Conservation (phyloP, 1,140 invertebrate genomes). For the Neoseiulus cucumeris region DNA sequence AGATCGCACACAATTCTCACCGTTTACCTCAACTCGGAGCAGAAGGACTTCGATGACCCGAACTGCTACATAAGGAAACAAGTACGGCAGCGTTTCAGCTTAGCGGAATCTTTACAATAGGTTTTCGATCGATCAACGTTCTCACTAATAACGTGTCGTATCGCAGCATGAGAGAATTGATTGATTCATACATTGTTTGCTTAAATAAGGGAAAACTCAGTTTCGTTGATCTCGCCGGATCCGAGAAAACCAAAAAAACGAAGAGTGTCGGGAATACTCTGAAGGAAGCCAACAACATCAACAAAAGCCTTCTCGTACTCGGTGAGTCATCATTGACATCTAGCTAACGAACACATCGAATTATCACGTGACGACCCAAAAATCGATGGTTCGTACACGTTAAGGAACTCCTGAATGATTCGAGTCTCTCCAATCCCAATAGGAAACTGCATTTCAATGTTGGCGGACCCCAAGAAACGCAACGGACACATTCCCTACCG, state of each 20-base stretch:
- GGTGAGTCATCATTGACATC: slow-evolving; percentile 31
- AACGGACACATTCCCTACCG: slow-evolving; percentile 69
- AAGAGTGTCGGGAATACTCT: slow-evolving; percentile 71
- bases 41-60: slow-evolving; percentile 34
- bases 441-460: slow-evolving; percentile 80
- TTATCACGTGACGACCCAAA: neutral
- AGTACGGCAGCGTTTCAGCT: neutral
- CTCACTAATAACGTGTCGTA: no score
- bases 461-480: slow-evolving; percentile 56
- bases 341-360: neutral
- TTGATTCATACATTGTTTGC: no score
- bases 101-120: no score
- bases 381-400: neutral
- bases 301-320: slow-evolving; percentile 83
- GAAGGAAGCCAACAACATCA: slow-evolving; percentile 86
- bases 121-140: no score
- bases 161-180: no score
- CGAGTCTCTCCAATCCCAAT: slow-evolving; percentile 18
- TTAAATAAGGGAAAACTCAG: slow-evolving; percentile 60
- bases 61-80: slow-evolving; percentile 1
- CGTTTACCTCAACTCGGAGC: slow-evolving; percentile 56
- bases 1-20: slow-evolving; percentile 86
- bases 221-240: slow-evolving; percentile 82
- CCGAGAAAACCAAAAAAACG: slow-evolving; percentile 82
- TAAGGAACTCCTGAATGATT: neutral